These are phyloP conservation scores for Gnathochromis pfefferi DNA, from an alignment of 2,113 vertebrate genomes.

Conservation along the genomic window DNA sequence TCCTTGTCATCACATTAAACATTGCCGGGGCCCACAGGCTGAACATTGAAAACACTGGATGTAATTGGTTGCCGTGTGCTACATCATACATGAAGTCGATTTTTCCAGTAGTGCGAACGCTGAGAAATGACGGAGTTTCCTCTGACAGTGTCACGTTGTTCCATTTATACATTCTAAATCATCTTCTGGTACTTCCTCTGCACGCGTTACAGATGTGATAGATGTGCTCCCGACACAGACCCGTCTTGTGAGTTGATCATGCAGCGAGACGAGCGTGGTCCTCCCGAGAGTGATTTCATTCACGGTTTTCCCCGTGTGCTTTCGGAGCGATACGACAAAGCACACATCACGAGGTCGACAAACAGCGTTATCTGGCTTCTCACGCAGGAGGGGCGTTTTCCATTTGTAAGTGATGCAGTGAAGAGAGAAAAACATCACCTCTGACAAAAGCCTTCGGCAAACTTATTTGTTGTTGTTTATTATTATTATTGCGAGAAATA, in stretches of 20 bases:
- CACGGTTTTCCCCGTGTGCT: background rate
- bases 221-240: background rate
- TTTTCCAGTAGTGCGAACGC: background rate
- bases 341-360: conserved; percentile 5
- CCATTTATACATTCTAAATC: background rate
- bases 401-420: background rate
- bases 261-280: background rate
- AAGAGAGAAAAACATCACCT: background rate
- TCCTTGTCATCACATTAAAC: background rate
- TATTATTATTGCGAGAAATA: background rate
- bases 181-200: background rate
- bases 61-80: background rate
- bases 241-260: background rate
- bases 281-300: background rate
- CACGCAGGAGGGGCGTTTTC: background rate
- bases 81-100: background rate
- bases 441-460: background rate
- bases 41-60: background rate
- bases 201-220: background rate
- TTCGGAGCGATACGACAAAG: background rate
- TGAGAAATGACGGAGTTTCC: background rate
- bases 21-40: background rate
- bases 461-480: background rate
- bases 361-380: background rate
- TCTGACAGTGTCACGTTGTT: background rate